These are phyloP conservation scores for Eretmochelys imbricata DNA, from an alignment of 2,113 vertebrate genomes.

Conservation along the genomic window DNA sequence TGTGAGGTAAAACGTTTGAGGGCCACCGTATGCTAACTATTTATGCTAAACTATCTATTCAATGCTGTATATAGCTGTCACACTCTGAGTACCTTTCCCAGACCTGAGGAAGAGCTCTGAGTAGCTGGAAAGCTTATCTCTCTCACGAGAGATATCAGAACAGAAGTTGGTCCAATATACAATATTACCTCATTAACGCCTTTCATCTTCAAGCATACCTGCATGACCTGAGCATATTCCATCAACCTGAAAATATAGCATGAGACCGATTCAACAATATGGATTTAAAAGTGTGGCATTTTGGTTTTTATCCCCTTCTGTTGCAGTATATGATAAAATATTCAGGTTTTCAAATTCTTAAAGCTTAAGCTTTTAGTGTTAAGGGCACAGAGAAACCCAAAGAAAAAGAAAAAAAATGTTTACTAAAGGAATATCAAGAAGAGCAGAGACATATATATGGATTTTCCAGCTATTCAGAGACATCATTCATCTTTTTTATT, in stretches of 20 bases:
- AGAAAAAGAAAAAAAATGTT: not conserved
- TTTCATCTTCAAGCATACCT: not conserved
- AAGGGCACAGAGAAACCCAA: not conserved
- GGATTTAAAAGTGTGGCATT: not conserved
- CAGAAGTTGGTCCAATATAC: no score
- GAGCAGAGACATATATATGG: not conserved
- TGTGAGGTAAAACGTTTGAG: no score
- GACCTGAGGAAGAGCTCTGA: no score
- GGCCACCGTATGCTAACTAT: no score
- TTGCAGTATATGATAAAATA: not conserved
- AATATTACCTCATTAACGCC: not conserved
- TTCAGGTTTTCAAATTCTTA: not conserved
- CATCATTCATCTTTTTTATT: not conserved
- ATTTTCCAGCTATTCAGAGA: not conserved
- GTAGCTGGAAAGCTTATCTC: no score
- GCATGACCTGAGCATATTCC: not conserved
- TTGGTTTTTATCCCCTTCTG: not conserved
- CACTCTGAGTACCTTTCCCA: no score
- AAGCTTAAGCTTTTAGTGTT: not conserved
- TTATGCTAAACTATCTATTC: no score
- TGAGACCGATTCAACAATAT: not conserved
- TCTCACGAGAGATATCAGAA: no score
- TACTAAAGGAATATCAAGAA: not conserved
- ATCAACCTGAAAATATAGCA: not conserved
- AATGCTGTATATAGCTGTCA: no score